Conservation (phyloP, 2,797 vertebrate genomes). For the Microctenopoma lineatum region DNA sequence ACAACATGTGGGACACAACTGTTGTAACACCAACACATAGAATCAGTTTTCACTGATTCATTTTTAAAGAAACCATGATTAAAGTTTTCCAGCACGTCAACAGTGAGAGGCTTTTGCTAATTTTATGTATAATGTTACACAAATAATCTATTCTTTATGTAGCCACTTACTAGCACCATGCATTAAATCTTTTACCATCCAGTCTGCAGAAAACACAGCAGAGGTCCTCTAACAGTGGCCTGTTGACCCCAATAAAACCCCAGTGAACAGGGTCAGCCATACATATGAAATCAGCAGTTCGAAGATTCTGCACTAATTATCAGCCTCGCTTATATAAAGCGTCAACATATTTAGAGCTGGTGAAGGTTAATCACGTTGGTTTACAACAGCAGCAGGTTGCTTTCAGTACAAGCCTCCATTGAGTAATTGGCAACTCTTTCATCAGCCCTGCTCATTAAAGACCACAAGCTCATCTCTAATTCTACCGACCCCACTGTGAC, state of each 20-base stretch:
- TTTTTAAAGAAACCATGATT: background rate
- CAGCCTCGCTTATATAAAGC: conserved; percentile 22
- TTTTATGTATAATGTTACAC: background rate
- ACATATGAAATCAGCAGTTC: conserved; percentile 14
- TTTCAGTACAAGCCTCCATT: conserved; percentile 47
- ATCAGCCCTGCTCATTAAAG: conserved; percentile 68
- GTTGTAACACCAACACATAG: background rate
- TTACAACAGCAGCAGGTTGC: conserved; percentile 43
- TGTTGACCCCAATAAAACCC: conserved; percentile 29
- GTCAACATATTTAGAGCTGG: conserved; percentile 42
- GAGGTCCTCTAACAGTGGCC: background rate
- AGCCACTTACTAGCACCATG: background rate
- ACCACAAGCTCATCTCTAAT: conserved; percentile 66
- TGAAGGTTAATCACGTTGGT: conserved; percentile 57
- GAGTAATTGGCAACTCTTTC: conserved; percentile 69
- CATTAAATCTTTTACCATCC: background rate
- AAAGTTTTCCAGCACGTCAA: background rate
- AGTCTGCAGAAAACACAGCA: conserved; percentile 1
- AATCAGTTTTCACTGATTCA: background rate
- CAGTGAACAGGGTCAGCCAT: conserved; percentile 20
- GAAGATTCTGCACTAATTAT: conserved; percentile 43
- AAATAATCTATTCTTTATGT: background rate
- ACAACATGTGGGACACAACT: background rate
- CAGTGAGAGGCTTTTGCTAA: background rate
- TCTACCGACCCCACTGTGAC: conserved; percentile 58